Base-by-base conservation (phyloP, 2,113 vertebrate genomes). In the Oryzias curvinotus region DNA sequence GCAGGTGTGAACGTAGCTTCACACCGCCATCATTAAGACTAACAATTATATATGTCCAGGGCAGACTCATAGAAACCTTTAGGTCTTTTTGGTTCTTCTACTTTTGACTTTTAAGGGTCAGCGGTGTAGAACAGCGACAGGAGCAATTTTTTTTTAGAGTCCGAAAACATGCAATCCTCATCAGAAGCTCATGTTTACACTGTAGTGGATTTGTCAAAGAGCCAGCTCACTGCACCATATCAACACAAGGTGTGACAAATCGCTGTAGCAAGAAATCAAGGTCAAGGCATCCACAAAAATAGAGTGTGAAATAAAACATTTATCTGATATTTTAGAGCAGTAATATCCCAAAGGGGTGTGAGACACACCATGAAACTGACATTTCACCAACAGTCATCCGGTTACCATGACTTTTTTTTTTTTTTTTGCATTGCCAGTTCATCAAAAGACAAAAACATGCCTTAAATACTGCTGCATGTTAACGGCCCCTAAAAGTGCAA, bases 401-500 rank as follows among this genome's bases (percentile, higher is more conserved):
- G 53, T 50, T 49, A 73, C 18, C 64, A 48, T 23, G 70, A 61
- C 43, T 55, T 77, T 76, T 65, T 53, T 64, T 46, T 74, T 80
- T 78, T 82, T 23, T 23, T 23, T 23, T 23, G 21, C 21, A 71
- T 75, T 75, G 82, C 62, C 61, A 80, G 73, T 84, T 86, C 80
- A 85, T 87, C 82, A 79, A 49, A 5, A 42, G 82, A 78, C 73
- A 83, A 59, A 65, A 65, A 67, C 18, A 8, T 61, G 42, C 81
- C 64, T 68, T 54, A 76, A 78, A 84, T 62, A 60, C 66, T 84
- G 21, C 21, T 23, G 21, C 21, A 23, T 23, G 21, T 23, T 3
- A 75, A 83, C 85, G 78, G 80, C 75, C 73, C 65, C 75, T 72
- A 77, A 72, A 78, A 86, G 80, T 81, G 81, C 81, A 86, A 57